Evolutionary conservation across 2,797 vertebrate genomes (phyloP).

Genomic region (Pseudomugil tenellus): DNA sequence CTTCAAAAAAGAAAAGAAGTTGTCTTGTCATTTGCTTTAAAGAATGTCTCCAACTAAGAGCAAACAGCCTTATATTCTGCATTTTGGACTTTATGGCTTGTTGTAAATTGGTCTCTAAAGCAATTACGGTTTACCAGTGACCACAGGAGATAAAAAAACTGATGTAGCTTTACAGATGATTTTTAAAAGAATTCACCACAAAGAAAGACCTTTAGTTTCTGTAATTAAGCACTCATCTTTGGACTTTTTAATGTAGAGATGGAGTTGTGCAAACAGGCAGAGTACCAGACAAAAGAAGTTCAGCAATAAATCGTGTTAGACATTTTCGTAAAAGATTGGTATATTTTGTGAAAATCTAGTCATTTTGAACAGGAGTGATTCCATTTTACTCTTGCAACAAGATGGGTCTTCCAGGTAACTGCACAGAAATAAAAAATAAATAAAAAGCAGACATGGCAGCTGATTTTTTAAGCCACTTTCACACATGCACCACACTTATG

Average conservation of each 20-base stretch:
- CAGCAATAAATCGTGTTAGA: conserved; percentile 2
- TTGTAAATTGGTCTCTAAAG: conserved; percentile 78
- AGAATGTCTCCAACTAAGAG: conserved; percentile 73
- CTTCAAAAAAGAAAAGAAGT: conserved; percentile 76
- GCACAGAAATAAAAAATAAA: background rate
- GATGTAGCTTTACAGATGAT: conserved; percentile 55
- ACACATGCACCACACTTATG: background rate
- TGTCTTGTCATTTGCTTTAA: conserved; percentile 67
- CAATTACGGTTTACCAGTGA: conserved; percentile 68
- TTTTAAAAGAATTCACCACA: conserved; percentile 54
- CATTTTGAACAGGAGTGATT: background rate
- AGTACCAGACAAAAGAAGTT: background rate
- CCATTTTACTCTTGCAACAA: background rate
- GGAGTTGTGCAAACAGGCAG: background rate
- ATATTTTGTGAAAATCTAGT: background rate
- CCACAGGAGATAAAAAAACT: conserved; percentile 50
- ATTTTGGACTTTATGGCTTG: conserved; percentile 73
- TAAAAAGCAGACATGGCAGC: background rate
- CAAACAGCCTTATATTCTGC: conserved; percentile 76
- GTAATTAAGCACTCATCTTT: conserved; percentile 11
- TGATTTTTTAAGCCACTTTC: background rate
- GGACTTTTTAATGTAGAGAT: conserved; percentile 6
- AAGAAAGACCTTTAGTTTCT: conserved; percentile 47
- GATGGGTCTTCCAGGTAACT: background rate
- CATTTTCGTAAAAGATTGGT: background rate